Base-by-base conservation (phyloP, 2,888 invertebrate species). In the Drosophila engyochracea region DNA sequence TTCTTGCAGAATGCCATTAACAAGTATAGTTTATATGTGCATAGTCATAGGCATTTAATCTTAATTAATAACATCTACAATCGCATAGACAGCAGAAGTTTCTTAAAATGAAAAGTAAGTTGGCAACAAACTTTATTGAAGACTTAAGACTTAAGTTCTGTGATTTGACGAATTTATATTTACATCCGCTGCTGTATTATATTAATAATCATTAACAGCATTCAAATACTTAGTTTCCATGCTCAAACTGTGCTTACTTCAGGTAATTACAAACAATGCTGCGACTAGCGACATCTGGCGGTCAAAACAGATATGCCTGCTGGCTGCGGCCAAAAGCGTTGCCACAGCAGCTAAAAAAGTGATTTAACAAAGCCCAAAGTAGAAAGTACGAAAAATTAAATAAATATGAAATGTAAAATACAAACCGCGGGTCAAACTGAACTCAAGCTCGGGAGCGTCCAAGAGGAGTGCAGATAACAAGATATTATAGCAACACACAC, bases 321-420 rank as follows among this genome's bases (percentile, higher is more conserved):
- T 22, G 47, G 52, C 58, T 25, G 66, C 53, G 53, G 61, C 60
- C 55, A 35, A 39, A 61, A 14, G 28, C 37, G 12, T 39, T 57
- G 55, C 55, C 55, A 16, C 55, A 57, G 62, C 54, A 53, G 73
- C 57, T 30, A 25, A 73, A 72, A 61, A 85, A 85, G 69, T 88
- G 79, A 81, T 81, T 72, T 88, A 74, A 79, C 78, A 82, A 81
- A 69, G n/a, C 64, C 59, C 67, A 75, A 85, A 85, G 88, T 70
- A 79, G 72, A 74, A 88, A 81, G 81, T 77, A 80, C 59, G 71
- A 80, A 74, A 80, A 87, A 89, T 89, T 84, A 89, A 84, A 85
- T 85, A 85, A 86, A 89, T 84, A 86, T 89, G 87, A 85, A 86
- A 85, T 80, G 82, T 78, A 70, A 74, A 80, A 69, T 67, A 65